Conservation (phyloP, 2,888 invertebrate species). For the Hetaerina titia region DNA sequence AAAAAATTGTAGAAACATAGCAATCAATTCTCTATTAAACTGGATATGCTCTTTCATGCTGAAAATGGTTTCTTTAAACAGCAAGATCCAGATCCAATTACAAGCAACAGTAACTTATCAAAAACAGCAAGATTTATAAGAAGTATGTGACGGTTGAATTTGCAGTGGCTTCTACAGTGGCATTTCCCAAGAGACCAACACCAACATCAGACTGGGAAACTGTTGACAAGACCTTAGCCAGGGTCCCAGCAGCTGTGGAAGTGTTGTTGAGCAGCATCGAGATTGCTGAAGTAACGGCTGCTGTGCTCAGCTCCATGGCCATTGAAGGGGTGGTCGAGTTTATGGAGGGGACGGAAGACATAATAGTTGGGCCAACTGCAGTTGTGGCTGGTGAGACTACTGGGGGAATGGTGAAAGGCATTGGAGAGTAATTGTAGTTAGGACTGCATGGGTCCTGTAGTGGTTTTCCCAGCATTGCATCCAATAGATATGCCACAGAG, state of each 20-base stretch:
- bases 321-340: slow-evolving; percentile 36
- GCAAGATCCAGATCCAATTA: slow-evolving; percentile 52
- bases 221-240: slow-evolving; percentile 41
- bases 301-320: slow-evolving; percentile 34
- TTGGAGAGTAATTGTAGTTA: slow-evolving; percentile 26
- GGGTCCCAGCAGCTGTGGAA: slow-evolving; percentile 13
- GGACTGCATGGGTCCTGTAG: slow-evolving; percentile 69
- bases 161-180: slow-evolving; percentile 37
- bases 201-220: slow-evolving; percentile 44
- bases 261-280: slow-evolving; percentile 10
- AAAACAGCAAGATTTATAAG: slow-evolving; percentile 20
- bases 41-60: not conserved
- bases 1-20: slow-evolving; percentile 45
- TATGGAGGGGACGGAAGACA: slow-evolving; percentile 12
- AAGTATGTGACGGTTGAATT: slow-evolving; percentile 56
- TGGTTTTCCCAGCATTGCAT: slow-evolving; percentile 79
- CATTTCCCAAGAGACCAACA: slow-evolving; percentile 54
- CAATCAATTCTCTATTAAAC: not conserved
- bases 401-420: slow-evolving; percentile 42
- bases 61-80: not conserved
- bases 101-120: slow-evolving; percentile 36
- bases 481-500: slow-evolving; percentile 88
- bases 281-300: slow-evolving; percentile 29
- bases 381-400: not conserved
- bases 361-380: not conserved